Conservation (phyloP, 1,140 invertebrate genomes). For the Sminthurides bifidus region DNA sequence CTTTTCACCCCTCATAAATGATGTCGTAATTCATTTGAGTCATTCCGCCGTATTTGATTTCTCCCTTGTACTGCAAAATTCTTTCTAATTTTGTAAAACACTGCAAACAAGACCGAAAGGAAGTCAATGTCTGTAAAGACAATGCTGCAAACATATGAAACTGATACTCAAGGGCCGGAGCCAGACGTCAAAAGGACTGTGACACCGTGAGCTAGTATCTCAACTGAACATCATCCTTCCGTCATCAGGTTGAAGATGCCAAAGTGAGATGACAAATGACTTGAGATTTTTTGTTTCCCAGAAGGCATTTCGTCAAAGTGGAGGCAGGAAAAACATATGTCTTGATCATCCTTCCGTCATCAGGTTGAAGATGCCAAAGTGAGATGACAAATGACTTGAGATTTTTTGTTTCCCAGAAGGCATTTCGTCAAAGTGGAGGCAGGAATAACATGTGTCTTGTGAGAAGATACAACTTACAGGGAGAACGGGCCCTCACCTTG, state of each 20-base stretch:
- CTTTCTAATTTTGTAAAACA: too few relatives aligned
- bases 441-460: background rate
- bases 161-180: too few relatives aligned
- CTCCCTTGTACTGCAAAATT: too few relatives aligned
- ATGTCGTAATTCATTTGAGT: too few relatives aligned
- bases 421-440: background rate
- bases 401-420: conserved; percentile 12
- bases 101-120: too few relatives aligned
- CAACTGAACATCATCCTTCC: conserved; percentile 15
- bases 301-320: background rate
- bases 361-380: conserved; percentile 17
- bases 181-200: too few relatives aligned
- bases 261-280: conserved; percentile 27
- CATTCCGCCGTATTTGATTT: too few relatives aligned
- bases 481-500: background rate
- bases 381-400: conserved; percentile 28
- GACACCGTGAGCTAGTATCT: too few relatives aligned
- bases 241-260: too few relatives aligned
- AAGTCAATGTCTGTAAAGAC: too few relatives aligned
- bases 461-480: background rate
- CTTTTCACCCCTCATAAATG: too few relatives aligned
- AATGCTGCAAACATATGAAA: too few relatives aligned
- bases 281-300: conserved; percentile 20
- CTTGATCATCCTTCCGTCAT: conserved; percentile 16
- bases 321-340: background rate